A percentile compares a stretch with the other conserved stretches of the same genome.
Conservation (phyloP, 2,888 invertebrate genomes). For the Onchidella celtica region DNA sequence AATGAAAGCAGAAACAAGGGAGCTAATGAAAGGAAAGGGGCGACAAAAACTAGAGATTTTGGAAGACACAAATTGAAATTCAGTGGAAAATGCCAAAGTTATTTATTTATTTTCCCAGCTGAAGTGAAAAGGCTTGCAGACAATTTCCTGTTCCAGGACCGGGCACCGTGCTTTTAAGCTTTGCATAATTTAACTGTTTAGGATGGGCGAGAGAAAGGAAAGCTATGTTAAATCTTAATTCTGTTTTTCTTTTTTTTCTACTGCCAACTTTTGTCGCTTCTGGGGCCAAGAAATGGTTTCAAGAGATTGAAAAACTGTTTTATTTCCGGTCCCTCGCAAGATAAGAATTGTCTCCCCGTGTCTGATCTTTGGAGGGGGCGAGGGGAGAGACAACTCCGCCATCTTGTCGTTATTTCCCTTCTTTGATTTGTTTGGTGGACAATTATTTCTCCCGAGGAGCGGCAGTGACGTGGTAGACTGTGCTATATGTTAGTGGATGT, state of each 20-base stretch:
- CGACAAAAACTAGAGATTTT: too few species aligned
- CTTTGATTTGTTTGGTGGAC: too few species aligned
- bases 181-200: not conserved
- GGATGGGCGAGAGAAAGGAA: not conserved
- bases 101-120: not conserved
- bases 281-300: slow-evolving; percentile 26
- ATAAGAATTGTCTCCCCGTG: too few species aligned
- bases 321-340: not conserved
- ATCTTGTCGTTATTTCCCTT: not conserved
- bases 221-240: not conserved
- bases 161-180: not conserved
- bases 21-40: too few species aligned
- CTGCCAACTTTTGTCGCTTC: too few species aligned
- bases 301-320: slow-evolving; percentile 26
- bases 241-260: not conserved
- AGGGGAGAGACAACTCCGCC: not conserved
- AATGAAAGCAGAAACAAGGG: too few species aligned
- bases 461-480: too few species aligned
- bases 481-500: too few species aligned
- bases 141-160: not conserved
- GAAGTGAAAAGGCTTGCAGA: not conserved
- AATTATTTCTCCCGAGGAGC: too few species aligned
- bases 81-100: not conserved
- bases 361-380: not conserved
- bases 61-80: not conserved